Evolutionary conservation across 1,140 invertebrate genomes (phyloP), one percentile per base, ranked within the genome.

Genomic region (Pseudoatta argentina): DNA sequence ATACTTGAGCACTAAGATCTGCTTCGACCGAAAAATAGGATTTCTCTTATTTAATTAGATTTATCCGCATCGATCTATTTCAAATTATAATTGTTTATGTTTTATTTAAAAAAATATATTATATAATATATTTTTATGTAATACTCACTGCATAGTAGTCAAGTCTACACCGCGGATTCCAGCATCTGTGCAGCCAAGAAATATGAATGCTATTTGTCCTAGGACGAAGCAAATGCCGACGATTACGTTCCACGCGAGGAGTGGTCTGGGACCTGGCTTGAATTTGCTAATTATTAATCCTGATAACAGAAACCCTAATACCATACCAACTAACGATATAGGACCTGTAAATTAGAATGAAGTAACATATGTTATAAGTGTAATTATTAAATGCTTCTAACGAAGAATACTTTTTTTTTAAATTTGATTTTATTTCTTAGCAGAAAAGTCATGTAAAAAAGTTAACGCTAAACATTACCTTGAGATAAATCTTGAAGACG

Each of bases 211-310:
- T 8, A 96, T 88, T 91, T 96, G 94, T 27, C 96, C 96, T 7
- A 94, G 30, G 10, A 96, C 94, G 66, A 95, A 96, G 14, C 96
- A 90, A 10, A 95, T 79, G 2, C 96, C 97, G 44, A 97, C 96
- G 2, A 97, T 75, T 0, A 97, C 96, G 91, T 97, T 97, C 96
- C 97, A 97, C 63, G 95, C 94, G 0, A 97, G 94, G 0, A 97
- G 93, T 63, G 95, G 96, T 76, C 96, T 94, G 0, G 97, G 96
- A 18, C 94, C 90, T 0, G 97, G 97, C 86, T 96, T 96, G 64
- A 96, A 96, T 91, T 96, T 96, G 14, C 96, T 96, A 24, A 97
- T 96, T 0, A 97, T 82, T 18, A 95, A 90, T 16, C 97, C 97
- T 1, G 96, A 97, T 0, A 96, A 71, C 30, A 97, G 89, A 53